Evolutionary conservation across 2,113 vertebrate species (phyloP).

Genomic region (Hoplias malabaricus): DNA sequence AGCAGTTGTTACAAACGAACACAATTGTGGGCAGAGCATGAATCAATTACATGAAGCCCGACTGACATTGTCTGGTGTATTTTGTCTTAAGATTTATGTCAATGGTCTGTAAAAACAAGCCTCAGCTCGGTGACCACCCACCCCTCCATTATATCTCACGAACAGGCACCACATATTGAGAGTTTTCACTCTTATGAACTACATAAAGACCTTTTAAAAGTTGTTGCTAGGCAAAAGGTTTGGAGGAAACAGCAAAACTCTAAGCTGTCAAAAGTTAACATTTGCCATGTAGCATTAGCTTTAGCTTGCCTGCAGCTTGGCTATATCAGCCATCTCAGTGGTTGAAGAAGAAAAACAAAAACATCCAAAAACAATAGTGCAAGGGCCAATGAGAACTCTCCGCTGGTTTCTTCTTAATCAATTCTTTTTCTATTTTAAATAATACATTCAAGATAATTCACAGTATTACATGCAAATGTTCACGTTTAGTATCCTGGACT

Average conservation of each 20-base stretch:
- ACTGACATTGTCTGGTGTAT: neutral
- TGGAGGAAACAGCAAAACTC: neutral
- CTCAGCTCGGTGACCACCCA: neutral
- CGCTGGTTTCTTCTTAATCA: neutral
- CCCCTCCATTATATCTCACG: neutral
- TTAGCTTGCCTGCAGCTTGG: neutral
- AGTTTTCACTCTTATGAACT: neutral
- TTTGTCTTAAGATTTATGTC: neutral
- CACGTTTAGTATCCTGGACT: neutral
- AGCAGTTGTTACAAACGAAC: too few relatives aligned
- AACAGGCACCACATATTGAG: neutral
- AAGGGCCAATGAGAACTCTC: neutral
- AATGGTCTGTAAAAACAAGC: neutral
- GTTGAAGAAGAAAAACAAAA: neutral
- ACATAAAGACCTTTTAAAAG: neutral
- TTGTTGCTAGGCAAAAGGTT: neutral
- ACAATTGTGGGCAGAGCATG: too few relatives aligned
- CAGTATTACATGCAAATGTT: slow-evolving; percentile 9
- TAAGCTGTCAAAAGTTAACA: slow-evolving; percentile 6
- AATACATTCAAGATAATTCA: neutral
- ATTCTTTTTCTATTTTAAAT: neutral
- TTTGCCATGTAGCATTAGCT: slow-evolving; percentile 8
- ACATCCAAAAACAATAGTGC: neutral
- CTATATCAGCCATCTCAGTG: neutral
- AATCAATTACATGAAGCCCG: too few relatives aligned